Evolutionary conservation across 2,888 invertebrate species (phyloP), one percentile per base, ranked within the genome.

Genomic region (Acronicta leporina): DNA sequence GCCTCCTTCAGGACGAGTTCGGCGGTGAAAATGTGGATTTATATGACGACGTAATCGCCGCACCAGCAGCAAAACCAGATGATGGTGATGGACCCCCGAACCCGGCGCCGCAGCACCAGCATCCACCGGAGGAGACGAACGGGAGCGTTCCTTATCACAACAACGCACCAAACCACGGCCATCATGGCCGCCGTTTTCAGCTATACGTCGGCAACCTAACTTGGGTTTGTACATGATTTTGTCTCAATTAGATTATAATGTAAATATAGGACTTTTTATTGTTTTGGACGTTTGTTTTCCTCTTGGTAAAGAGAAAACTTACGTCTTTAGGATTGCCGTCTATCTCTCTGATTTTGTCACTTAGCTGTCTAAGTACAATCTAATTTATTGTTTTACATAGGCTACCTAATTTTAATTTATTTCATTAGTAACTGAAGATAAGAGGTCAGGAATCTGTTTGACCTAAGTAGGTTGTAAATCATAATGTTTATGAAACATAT

Each of bases 171-270:
- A 96, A 95, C 85, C 96, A 97, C 71, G 96, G 96, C 86, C 94
- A 96, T 90, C 97, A 97, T 79, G 97, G 96, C 92, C 96, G 98
- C 84, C 96, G 98, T 85, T 97, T 97, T 90, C 98, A 99, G 90
- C 96, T 99, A 46, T 99, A 99, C 94, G 97, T 99, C 85, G 99
- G 99, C 84, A 99, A 99, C 95, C 96, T 99, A 77, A 99, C 99
- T 82, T 99, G 99, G 99, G 98, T 98, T 96, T 95, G 96, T 92
- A 94, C 91, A 80, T 84, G 82, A 92, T 88, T 92, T 90, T 92
- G 77, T 71, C 69, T 92, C 81, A 85, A 84, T 80, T 90, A 88
- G 85, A 81, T 82, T 52, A 77, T 88, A 84, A 85, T 93, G 91
- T 90, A 92, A 86, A 91, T 92, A 90, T 87, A 89, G 86, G 77